These are phyloP conservation scores for Delphinapterus leucas DNA, from an alignment of 2,113 vertebrate species.

Conservation along the genomic window DNA sequence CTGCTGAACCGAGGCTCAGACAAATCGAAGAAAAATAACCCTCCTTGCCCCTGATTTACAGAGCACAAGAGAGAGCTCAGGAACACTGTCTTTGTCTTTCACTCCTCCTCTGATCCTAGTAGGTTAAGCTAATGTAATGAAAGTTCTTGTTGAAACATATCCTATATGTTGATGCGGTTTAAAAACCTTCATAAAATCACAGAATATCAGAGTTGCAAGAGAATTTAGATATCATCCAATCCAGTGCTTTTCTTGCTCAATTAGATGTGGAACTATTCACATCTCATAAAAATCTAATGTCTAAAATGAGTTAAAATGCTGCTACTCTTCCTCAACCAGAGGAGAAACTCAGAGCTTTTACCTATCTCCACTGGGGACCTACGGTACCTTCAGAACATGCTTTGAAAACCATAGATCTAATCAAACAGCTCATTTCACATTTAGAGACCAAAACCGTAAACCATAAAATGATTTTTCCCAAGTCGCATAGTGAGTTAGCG, in stretches of 20 bases:
- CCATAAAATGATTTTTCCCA: neutral
- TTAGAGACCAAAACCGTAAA: neutral
- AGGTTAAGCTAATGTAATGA: neutral
- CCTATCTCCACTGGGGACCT: neutral
- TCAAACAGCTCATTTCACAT: neutral
- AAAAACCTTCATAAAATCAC: constrained; percentile 11
- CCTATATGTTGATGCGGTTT: neutral
- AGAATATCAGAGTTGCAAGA: constrained; percentile 6
- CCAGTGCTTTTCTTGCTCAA: neutral
- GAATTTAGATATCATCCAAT: neutral
- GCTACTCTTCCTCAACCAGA: neutral
- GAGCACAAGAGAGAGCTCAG: neutral
- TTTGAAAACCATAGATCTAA: neutral
- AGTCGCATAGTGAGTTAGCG: neutral
- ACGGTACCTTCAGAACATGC: neutral
- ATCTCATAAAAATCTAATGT: neutral
- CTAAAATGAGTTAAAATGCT: neutral
- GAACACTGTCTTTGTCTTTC: neutral
- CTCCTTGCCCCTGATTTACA: neutral
- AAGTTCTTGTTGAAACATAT: neutral
- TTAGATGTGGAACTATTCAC: neutral
- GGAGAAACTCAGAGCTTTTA: neutral
- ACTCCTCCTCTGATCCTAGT: neutral
- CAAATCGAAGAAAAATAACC: neutral
- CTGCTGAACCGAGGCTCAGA: neutral